Evolutionary conservation across 2,113 vertebrate genomes (phyloP).

Genomic region (Amia ocellicauda): DNA sequence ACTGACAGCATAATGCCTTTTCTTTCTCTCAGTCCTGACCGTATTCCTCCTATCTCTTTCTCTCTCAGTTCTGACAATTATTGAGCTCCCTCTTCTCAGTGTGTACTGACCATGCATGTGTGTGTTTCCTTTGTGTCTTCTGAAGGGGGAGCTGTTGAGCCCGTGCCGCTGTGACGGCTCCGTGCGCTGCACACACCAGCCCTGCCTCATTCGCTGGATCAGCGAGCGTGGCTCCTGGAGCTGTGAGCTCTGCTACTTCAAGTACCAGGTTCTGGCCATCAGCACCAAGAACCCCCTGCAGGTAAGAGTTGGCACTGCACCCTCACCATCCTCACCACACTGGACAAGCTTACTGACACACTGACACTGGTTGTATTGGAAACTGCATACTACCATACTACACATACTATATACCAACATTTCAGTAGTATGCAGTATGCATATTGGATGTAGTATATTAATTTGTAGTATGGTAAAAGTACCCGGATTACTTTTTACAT

Average conservation of each 20-base stretch:
- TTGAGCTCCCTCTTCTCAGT: not conserved
- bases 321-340: not conserved
- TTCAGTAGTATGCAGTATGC: no score
- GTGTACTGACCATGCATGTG: no score
- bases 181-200: slow-evolving; percentile 86
- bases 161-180: slow-evolving; percentile 86
- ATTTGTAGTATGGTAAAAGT: no score
- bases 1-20: not conserved
- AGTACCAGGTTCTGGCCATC: slow-evolving; percentile 90
- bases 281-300: slow-evolving; percentile 93
- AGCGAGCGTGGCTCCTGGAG: slow-evolving; percentile 89
- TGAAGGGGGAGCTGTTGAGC: slow-evolving; percentile 83
- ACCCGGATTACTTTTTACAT: no score
- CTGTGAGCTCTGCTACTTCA: slow-evolving; percentile 92
- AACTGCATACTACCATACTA: no score
- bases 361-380: no score
- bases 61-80: not conserved
- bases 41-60: not conserved
- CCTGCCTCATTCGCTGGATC: slow-evolving; percentile 91
- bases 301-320: no score
- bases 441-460: no score
- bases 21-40: not conserved
- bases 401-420: no score
- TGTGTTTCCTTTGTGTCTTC: slow-evolving; percentile 21
- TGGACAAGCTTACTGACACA: slow-evolving; percentile 2